These are phyloP conservation scores for Theocolax elegans DNA, from an alignment of 1,140 invertebrate genomes.

Conservation along the genomic window DNA sequence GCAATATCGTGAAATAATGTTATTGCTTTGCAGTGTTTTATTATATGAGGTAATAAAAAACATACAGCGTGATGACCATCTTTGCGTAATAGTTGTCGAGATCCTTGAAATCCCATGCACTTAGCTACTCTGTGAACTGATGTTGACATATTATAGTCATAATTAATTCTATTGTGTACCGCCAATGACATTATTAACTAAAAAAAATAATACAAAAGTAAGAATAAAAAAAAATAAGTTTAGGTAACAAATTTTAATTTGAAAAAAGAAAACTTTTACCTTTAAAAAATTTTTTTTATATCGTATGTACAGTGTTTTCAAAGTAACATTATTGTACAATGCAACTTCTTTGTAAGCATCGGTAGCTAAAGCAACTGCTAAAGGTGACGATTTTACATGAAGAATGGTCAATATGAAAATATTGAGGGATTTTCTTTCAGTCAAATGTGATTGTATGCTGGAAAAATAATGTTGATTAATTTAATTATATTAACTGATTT, in stretches of 20 bases:
- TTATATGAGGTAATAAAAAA: conserved; percentile 70
- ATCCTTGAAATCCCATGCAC: conserved; percentile 71
- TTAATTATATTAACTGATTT: not conserved
- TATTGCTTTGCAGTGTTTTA: conserved; percentile 66
- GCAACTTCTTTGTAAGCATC: conserved; percentile 73
- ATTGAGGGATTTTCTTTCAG: conserved; percentile 54
- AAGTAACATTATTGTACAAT: conserved; percentile 67
- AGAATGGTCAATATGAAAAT: conserved; percentile 68
- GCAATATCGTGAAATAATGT: conserved; percentile 73
- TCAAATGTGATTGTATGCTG: conserved; percentile 66
- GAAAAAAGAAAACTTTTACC: conserved; percentile 46
- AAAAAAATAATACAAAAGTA: conserved; percentile 9
- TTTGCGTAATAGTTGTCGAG: conserved; percentile 71
- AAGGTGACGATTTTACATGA: conserved; percentile 69
- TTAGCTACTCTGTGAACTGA: conserved; percentile 67
- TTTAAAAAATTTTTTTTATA: conserved; percentile 75
- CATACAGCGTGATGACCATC: conserved; percentile 72
- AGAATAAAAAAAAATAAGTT: not conserved
- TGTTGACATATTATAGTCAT: conserved; percentile 61
- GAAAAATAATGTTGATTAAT: conserved; percentile 45
- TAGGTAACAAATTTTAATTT: not conserved
- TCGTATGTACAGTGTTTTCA: conserved; percentile 73
- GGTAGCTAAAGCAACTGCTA: conserved; percentile 70
- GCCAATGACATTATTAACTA: conserved; percentile 70
- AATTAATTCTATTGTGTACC: conserved; percentile 69